Evolutionary conservation across 2,113 vertebrate genomes (phyloP).

Genomic region (human (Homo sapiens)): DNA sequence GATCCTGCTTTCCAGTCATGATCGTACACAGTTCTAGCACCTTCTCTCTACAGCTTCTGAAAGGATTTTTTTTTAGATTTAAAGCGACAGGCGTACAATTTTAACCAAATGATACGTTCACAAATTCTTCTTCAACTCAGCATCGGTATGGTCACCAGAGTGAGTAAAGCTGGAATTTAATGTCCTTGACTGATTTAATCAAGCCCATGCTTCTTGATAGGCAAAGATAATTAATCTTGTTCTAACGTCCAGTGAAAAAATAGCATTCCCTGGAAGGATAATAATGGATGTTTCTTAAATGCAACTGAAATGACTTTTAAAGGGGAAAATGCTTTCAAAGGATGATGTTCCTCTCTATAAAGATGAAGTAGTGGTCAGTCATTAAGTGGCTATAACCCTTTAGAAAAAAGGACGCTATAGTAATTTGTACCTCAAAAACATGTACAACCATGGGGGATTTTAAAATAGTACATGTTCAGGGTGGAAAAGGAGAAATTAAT

Average conservation of each 20-base stretch:
- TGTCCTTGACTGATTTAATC: conserved; percentile 71
- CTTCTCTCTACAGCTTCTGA: conserved; percentile 90
- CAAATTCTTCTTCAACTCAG: conserved; percentile 69
- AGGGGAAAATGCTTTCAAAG: conserved; percentile 70
- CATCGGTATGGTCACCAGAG: conserved; percentile 58
- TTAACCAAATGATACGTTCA: conserved; percentile 65
- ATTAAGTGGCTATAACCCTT: not conserved
- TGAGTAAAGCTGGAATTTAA: conserved; percentile 66
- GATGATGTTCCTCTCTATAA: conserved; percentile 36
- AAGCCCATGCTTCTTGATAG: conserved; percentile 44
- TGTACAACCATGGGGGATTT: conserved; percentile 61
- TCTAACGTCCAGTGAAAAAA: conserved; percentile 65
- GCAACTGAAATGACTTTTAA: conserved; percentile 72
- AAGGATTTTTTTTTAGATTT: conserved; percentile 84
- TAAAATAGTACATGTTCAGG: conserved; percentile 50
- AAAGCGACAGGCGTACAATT: conserved; percentile 87
- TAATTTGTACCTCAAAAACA: conserved; percentile 56
- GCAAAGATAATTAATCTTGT: conserved; percentile 67
- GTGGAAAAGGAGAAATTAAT: conserved; percentile 45
- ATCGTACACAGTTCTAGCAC: conserved; percentile 90
- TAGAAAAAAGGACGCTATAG: not conserved
- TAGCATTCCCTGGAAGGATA: conserved; percentile 66
- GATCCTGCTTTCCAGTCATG: conserved; percentile 90
- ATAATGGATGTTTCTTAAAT: conserved; percentile 73
- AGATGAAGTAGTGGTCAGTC: conserved; percentile 59